Evolutionary conservation across 1,140 invertebrate genomes (phyloP), one percentile per base, ranked within the genome.

Genomic region (Atta texana): DNA sequence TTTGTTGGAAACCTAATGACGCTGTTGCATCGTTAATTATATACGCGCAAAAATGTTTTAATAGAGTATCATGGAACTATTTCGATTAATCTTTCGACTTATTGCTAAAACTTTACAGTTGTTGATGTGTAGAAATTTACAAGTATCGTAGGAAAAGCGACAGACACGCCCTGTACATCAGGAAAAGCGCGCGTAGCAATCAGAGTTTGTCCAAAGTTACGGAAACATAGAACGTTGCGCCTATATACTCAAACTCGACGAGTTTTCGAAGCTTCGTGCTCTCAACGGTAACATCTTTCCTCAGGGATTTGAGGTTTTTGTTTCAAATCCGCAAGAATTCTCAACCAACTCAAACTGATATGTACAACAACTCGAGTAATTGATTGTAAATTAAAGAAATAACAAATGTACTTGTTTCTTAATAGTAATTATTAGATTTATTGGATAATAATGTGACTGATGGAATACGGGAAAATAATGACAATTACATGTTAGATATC

Each of bases 201-300:
- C 89, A 88, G 89, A 90, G 89, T 90, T 90, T 90, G 76, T 44
- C 51, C 3, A 7, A 86, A 90, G 89, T 90, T 90, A 75, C 81
- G 55, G 34, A 75, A 72, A 28, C n/a, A 31, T 28, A 59, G 34
- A 49, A 69, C 16, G 75, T 53, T 24, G 72, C 75, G 88, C 53
- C 53, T 75, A 69, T 61, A 72, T 14, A 86, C 51, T 55, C 59
- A 85, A 87, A 68, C 77, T 90, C 86, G 49, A 78, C 59, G 77
- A 84, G 72, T 80, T 84, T 57, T 55, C 75, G 55, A 76, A 61
- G 21, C 69, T 59, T 64, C 72, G 34, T 61, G 44, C 75, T 49
- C 69, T 63, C 68, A 31, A 24, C 18, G 12, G 55, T 21, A 18
- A 59, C 49, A 3, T 68, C 31, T 14, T 10, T 72, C 53, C 72